Evolutionary conservation across 92 coral and sea anemone species (phyloP), one percentile per base, ranked within the genome.

Genomic region (Ricordea florida): DNA sequence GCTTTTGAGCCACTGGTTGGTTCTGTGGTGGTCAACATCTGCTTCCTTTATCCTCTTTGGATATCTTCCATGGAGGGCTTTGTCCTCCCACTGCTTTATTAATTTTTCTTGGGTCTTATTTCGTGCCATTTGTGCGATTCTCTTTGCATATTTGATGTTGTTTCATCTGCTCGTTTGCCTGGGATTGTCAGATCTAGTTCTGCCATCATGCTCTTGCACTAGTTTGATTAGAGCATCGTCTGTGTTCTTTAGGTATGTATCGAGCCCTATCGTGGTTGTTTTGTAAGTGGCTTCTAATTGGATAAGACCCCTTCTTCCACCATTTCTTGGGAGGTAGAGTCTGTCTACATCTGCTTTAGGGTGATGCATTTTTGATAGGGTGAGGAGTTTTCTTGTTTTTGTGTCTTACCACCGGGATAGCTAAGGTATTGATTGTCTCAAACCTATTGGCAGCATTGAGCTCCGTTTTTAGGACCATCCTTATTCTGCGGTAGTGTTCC

Each of bases 401-500:
- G 0, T 52, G 35, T 52, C 32, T 44, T 41, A 16, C 26, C 37
- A 74, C 72, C 58, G 66, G 36, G 33, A 25, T 18, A 55, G 57
- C 45, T 20, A n/a, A 45, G 29, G 66, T 26, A 46, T 30, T 79
- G 57, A 69, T 79, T 25, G 85, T 42, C 28, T 57, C 67, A 5
- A 79, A 31, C 57, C 59, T 69, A 32, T 69, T 69, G 6, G 32
- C 33, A 35, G 70, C 64, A 11, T 57, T 68, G 17, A 79, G 69
- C 37, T 79, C 79, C 14, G 44, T 79, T 42, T 79, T 79, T 15
- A 79, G 35, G 10, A 79, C 43, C 70, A 59, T 9, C 23, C 71
- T 41, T 20, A 55, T 34, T 58, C 72, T 57, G 20, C 86, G 41
- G 46, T 55, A 56, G 61, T 65, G 61, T 50, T 81, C 87, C 33